A percentile compares a stretch with the other conserved stretches of the same genome.
phyloP scores from a whole-genome alignment of 2,113 vertebrate species.

The Lanius ludovicianus region DNA sequence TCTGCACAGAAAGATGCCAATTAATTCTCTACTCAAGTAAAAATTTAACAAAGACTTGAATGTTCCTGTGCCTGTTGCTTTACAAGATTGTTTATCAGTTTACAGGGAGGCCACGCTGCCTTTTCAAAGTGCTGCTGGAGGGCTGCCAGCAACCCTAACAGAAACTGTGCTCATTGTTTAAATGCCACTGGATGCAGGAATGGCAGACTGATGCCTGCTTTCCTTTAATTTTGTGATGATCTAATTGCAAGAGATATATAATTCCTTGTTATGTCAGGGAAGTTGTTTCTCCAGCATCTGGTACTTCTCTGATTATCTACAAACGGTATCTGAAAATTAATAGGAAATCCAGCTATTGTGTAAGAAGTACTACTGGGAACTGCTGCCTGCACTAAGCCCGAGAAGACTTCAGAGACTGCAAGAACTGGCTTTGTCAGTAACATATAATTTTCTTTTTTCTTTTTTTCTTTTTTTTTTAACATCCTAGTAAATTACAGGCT shows the following conservation, averaged over 20 bases:
- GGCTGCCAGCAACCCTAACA: constrained; percentile 27
- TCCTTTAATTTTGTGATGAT: constrained; percentile 51
- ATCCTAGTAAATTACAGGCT: constrained; percentile 45
- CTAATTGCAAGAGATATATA: constrained; percentile 59
- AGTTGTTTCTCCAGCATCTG: constrained; percentile 34
- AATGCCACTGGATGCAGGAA: neutral
- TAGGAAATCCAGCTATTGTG: constrained; percentile 6
- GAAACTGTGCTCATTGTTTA: constrained; percentile 13
- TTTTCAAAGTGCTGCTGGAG: constrained; percentile 55
- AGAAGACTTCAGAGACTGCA: neutral
- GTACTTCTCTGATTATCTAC: constrained; percentile 30
- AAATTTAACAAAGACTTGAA: constrained; percentile 36
- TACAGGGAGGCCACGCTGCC: neutral
- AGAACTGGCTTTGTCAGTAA: constrained; percentile 4
- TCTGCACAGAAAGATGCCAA: constrained; percentile 12
- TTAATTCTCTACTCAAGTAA: constrained; percentile 14
- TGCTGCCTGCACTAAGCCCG: neutral
- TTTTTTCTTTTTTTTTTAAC: neutral
- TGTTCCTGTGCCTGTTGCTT: constrained; percentile 29
- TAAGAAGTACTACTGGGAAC: constrained; percentile 6
- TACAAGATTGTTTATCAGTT: constrained; percentile 51
- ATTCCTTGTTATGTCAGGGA: constrained; percentile 42
- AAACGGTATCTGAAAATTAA: constrained; percentile 13
- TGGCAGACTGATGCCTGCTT: constrained; percentile 39
- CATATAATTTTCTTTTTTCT: constrained; percentile 1